phyloP scores from a whole-genome alignment of 2,888 invertebrate genomes.

The Calliphora vomitoria region DNA sequence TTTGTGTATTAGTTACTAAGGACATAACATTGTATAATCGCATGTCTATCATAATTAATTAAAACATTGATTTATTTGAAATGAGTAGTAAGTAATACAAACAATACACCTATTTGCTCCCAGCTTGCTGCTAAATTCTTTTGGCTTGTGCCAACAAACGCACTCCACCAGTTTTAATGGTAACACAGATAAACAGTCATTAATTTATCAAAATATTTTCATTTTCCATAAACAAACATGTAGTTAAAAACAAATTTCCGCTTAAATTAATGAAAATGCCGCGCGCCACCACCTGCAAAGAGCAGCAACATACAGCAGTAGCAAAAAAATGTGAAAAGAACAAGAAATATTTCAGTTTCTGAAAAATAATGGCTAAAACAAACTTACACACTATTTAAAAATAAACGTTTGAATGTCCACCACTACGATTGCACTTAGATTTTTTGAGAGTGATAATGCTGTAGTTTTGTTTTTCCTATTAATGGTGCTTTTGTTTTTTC shows the following conservation, averaged over 20 bases:
- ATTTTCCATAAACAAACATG: constrained; percentile 44
- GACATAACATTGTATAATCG: constrained; percentile 45
- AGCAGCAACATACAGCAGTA: background rate
- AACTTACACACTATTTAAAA: background rate
- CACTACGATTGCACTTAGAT: constrained; percentile 37
- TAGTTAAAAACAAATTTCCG: constrained; percentile 56
- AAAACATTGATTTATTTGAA: constrained; percentile 68
- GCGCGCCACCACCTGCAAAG: constrained; percentile 15
- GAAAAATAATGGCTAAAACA: background rate
- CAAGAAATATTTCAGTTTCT: constrained; percentile 29
- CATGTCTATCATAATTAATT: constrained; percentile 71
- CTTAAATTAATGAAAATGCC: constrained; percentile 57
- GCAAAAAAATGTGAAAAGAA: background rate
- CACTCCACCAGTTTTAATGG: background rate
- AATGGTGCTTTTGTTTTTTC: constrained; percentile 42
- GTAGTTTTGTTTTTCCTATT: constrained; percentile 13
- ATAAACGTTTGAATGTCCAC: constrained; percentile 25
- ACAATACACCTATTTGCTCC: constrained; percentile 27
- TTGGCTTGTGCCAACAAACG: background rate
- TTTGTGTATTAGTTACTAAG: constrained; percentile 42
- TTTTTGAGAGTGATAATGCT: constrained; percentile 35
- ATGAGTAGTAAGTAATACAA: constrained; percentile 23
- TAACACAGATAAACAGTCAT: constrained; percentile 35
- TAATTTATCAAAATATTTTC: constrained; percentile 54
- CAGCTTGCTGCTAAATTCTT: background rate